These are phyloP conservation scores for Meriones unguiculatus DNA, from an alignment of 2,113 vertebrate species.

Conservation along the genomic window DNA sequence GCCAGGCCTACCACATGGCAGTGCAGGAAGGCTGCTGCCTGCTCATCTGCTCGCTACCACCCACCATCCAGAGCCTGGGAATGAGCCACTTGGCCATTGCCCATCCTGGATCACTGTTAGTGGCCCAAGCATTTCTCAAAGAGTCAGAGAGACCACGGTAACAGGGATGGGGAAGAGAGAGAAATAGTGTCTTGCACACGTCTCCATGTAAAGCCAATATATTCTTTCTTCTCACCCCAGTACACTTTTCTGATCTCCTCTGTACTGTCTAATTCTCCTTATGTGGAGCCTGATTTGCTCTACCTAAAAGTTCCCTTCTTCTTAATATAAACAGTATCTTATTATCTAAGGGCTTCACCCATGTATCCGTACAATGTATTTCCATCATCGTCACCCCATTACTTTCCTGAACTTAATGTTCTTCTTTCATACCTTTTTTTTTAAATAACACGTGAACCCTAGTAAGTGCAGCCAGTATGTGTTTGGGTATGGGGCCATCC, in stretches of 20 bases:
- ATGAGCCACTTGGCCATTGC: slow-evolving; percentile 68
- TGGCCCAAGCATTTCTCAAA: slow-evolving; percentile 59
- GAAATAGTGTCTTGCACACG: slow-evolving; percentile 32
- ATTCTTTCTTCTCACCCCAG: slow-evolving; percentile 22
- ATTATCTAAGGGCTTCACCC: not conserved
- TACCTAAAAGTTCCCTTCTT: not conserved
- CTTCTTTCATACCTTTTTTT: not conserved
- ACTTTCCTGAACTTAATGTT: not conserved
- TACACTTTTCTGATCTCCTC: slow-evolving; percentile 3
- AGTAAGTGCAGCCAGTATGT: not conserved
- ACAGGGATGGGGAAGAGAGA: slow-evolving; percentile 69
- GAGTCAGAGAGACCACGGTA: slow-evolving; percentile 79
- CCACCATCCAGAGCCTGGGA: not conserved
- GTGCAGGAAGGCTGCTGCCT: slow-evolving; percentile 46
- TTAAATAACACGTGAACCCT: not conserved
- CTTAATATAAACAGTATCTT: not conserved
- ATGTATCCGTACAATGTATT: too few relatives aligned
- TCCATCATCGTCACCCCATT: not conserved
- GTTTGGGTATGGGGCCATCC: too few relatives aligned
- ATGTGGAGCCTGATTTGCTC: not conserved
- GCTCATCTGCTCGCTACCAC: not conserved
- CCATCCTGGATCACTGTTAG: slow-evolving; percentile 27
- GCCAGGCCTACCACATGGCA: slow-evolving; percentile 76
- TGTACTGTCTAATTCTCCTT: not conserved
- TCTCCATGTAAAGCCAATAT: not conserved